Percentiles rank a stretch among this genome's conserved stretches.
Evolutionary conservation across 1,140 invertebrate genomes (phyloP).

Genomic region (Colletes gigas): DNA sequence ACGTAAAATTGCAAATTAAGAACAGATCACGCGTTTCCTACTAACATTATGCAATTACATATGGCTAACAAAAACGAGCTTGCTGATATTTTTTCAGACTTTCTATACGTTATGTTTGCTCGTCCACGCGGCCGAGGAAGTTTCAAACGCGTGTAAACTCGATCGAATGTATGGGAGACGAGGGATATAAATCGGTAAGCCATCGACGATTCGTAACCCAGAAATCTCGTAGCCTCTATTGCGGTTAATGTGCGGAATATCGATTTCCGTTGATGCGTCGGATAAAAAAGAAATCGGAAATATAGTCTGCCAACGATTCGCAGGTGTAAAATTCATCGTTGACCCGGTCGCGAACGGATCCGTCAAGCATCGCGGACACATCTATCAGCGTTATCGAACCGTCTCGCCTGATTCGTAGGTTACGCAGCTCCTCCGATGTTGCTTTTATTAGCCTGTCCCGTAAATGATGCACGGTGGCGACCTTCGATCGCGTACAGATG

Average conservation of each 20-base stretch:
- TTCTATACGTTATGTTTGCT: not conserved
- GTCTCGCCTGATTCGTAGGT: not conserved
- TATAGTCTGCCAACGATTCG: not conserved
- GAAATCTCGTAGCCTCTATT: slow-evolving; percentile 3
- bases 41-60: no score
- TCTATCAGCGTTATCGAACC: slow-evolving; percentile 2
- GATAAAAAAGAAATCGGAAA: slow-evolving; percentile 1
- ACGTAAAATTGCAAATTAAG: no score
- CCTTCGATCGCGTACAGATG: no score
- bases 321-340: slow-evolving; percentile 38
- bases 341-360: not conserved
- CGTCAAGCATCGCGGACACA: not conserved
- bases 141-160: not conserved
- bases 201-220: not conserved
- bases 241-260: not conserved
- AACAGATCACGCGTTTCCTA: no score
- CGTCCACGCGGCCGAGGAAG: no score
- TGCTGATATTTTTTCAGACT: no score
- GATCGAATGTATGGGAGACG: not conserved
- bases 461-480: not conserved
- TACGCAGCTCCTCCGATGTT: slow-evolving; percentile 5
- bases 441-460: not conserved
- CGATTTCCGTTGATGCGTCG: slow-evolving; percentile 3
- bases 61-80: no score
- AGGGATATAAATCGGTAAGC: not conserved